Conservation (phyloP, 2,888 invertebrate genomes). For the Aproaerema taeniolella region DNA sequence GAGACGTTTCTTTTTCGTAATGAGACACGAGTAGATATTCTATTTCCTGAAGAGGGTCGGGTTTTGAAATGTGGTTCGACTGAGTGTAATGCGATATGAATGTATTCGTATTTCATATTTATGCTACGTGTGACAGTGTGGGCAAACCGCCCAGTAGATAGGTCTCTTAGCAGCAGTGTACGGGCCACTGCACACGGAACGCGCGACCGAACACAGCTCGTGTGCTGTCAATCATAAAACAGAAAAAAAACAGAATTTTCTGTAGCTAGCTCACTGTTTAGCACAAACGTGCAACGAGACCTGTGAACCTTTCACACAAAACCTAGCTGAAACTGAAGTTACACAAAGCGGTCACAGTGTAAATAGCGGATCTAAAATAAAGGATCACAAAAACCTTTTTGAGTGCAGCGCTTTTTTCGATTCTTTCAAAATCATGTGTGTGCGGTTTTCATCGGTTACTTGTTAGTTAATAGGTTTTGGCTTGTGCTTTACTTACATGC, state of each 20-base stretch:
- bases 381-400: constrained; percentile 1
- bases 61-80: constrained; percentile 16
- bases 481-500: neutral
- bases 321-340: constrained; percentile 36
- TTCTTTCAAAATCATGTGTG: no score
- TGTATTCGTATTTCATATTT: constrained; percentile 46
- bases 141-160: constrained; percentile 47
- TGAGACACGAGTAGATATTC: constrained; percentile 32
- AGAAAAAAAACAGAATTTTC: constrained; percentile 62
- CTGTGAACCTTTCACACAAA: constrained; percentile 45
- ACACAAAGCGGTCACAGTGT: constrained; percentile 43
- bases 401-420: no score
- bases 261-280: constrained; percentile 59
- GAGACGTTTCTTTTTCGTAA: constrained; percentile 46
- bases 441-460: no score
- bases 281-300: constrained; percentile 35
- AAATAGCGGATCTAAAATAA: constrained; percentile 24
- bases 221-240: constrained; percentile 76
- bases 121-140: constrained; percentile 56
- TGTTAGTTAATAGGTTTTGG: neutral
- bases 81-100: constrained; percentile 33
- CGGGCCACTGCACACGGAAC: constrained; percentile 62
- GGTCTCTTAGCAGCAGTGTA: constrained; percentile 63
- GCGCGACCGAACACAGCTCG: constrained; percentile 69
- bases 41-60: constrained; percentile 25